Evolutionary conservation across 1,140 invertebrate species (phyloP).

Genomic region (Olivierus martensii): DNA sequence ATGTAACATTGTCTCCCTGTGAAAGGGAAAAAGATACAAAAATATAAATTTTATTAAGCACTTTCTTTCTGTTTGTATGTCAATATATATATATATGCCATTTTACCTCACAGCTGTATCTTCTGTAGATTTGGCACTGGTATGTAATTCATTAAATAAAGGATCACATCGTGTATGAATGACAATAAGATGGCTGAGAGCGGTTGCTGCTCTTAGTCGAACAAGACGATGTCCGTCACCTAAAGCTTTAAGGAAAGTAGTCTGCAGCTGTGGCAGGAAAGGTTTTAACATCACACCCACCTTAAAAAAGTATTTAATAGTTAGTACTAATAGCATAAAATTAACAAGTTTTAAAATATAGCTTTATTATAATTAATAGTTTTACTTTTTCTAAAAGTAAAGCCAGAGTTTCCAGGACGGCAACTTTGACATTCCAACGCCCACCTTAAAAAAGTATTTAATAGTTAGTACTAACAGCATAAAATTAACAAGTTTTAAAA

Average conservation of each 20-base stretch:
- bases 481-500: no score
- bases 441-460: no score
- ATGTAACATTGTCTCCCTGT: slow-evolving; percentile 83
- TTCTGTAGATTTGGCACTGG: slow-evolving; percentile 65
- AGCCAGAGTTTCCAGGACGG: slow-evolving; percentile 86
- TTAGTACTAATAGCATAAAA: no score
- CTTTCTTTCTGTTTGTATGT: no score
- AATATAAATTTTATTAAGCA: no score
- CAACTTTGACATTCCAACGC: slow-evolving; percentile 83
- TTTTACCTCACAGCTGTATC: slow-evolving; percentile 37
- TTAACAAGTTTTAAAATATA: background rate
- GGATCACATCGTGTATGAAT: slow-evolving; percentile 77
- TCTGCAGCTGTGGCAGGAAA: slow-evolving; percentile 95
- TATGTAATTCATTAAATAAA: slow-evolving; percentile 78
- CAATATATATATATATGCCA: no score
- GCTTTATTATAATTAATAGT: background rate
- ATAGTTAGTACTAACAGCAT: no score
- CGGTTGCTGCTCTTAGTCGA: slow-evolving; percentile 72
- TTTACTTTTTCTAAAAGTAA: slow-evolving; percentile 75
- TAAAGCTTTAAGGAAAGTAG: slow-evolving; percentile 88
- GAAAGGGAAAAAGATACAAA: no score
- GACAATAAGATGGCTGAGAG: slow-evolving; percentile 71
- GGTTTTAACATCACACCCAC: slow-evolving; percentile 87
- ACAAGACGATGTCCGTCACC: slow-evolving; percentile 77
- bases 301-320: no score